Percentiles rank a stretch among this genome's conserved stretches.
phyloP scores from a whole-genome alignment of 2,797 vertebrate species.

The Pachyuromys duprasi region DNA sequence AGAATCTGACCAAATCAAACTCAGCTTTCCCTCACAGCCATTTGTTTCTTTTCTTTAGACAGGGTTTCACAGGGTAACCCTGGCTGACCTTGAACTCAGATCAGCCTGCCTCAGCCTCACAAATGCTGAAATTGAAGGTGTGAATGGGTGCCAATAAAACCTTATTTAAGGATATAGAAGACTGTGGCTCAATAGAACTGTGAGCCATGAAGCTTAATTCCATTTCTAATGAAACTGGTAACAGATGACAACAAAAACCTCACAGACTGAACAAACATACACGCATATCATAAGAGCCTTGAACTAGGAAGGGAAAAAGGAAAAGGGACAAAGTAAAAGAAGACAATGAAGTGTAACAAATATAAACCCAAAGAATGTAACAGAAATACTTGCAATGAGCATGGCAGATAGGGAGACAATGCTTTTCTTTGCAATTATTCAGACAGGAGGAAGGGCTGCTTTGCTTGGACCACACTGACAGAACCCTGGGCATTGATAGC shows the following conservation, averaged over 20 bases:
- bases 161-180: conserved; percentile 29
- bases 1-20: neutral
- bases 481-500: neutral
- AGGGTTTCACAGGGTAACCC: neutral
- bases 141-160: neutral
- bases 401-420: neutral
- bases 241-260: neutral
- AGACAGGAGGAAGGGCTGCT: neutral
- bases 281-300: neutral
- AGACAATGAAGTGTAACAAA: neutral
- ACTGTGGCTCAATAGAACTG: neutral
- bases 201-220: neutral
- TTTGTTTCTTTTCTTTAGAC: neutral
- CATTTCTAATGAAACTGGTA: neutral
- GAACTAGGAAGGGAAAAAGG: neutral
- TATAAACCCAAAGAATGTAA: neutral
- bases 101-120: neutral
- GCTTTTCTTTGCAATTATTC: neutral
- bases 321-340: neutral
- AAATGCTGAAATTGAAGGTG: neutral
- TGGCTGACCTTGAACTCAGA: neutral
- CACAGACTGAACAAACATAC: neutral
- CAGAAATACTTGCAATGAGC: neutral
- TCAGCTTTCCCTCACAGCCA: neutral
- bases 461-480: neutral